phyloP scores from a whole-genome alignment of 2,797 vertebrate genomes.

The Emydoidea blandingii region DNA sequence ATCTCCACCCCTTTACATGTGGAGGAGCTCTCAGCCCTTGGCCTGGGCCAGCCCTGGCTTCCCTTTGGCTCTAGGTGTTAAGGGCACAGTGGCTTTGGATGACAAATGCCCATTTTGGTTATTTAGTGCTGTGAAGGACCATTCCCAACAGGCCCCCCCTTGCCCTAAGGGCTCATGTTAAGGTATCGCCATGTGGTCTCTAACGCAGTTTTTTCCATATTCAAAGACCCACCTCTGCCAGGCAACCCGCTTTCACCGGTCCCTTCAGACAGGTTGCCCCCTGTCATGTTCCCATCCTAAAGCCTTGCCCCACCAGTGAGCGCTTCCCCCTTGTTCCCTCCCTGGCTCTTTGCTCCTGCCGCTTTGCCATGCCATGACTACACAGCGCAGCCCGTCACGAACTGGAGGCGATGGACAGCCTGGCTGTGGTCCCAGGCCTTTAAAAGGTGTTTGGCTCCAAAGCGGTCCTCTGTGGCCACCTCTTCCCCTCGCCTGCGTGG shows the following conservation, averaged over 20 bases:
- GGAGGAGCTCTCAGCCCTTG: constrained; percentile 24
- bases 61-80: background rate
- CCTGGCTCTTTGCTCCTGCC: background rate
- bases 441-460: background rate
- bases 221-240: background rate
- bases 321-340: background rate
- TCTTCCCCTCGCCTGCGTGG: background rate
- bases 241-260: background rate
- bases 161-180: background rate
- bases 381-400: background rate
- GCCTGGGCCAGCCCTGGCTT: background rate
- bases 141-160: background rate
- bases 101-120: background rate
- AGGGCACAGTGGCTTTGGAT: background rate
- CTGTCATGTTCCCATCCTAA: background rate
- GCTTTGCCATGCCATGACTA: background rate
- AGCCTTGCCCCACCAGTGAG: background rate
- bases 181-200: background rate
- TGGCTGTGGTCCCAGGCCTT: background rate
- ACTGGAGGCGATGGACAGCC: background rate
- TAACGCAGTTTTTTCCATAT: background rate
- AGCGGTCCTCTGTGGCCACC: background rate
- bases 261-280: background rate
- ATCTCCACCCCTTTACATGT: background rate
- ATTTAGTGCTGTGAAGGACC: background rate